A percentile compares a stretch with the other conserved stretches of the same genome.
phyloP scores from a whole-genome alignment of 2,888 invertebrate genomes.

The Drosophila maculinotata region DNA sequence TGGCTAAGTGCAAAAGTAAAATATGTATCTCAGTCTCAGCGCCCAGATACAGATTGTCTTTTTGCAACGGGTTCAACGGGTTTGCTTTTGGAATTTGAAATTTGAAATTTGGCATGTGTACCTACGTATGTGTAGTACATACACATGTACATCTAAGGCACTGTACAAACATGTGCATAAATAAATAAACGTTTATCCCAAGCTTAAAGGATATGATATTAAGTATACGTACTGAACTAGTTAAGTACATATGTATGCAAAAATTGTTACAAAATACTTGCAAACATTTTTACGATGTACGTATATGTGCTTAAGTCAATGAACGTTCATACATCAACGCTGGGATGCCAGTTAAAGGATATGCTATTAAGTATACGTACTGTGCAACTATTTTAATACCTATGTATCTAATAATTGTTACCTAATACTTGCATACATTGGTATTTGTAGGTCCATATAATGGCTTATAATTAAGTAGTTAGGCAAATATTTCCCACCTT shows the following conservation, averaged over 20 bases:
- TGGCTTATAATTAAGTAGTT: conserved; percentile 4
- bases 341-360: too few species aligned
- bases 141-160: neutral
- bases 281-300: too few species aligned
- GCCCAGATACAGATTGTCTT: conserved; percentile 54
- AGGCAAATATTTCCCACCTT: conserved; percentile 7
- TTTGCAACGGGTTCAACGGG: conserved; percentile 71
- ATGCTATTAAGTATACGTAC: conserved; percentile 22
- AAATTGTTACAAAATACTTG: too few species aligned
- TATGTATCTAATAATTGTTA: too few species aligned
- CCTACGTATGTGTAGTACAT: neutral
- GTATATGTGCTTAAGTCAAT: conserved; percentile 15
- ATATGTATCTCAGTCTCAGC: conserved; percentile 50
- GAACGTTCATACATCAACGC: neutral
- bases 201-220: neutral
- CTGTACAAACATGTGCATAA: conserved; percentile 24
- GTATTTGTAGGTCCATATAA: too few species aligned
- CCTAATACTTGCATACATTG: neutral
- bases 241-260: neutral
- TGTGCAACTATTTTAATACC: too few species aligned
- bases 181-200: conserved; percentile 4
- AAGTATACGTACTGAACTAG: conserved; percentile 19
- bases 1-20: conserved; percentile 32
- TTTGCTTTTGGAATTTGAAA: conserved; percentile 66
- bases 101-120: conserved; percentile 51